A percentile compares a stretch with the other conserved stretches of the same genome.
Conservation (phyloP, 2,888 invertebrate genomes). For the Drosophila engyochracea region DNA sequence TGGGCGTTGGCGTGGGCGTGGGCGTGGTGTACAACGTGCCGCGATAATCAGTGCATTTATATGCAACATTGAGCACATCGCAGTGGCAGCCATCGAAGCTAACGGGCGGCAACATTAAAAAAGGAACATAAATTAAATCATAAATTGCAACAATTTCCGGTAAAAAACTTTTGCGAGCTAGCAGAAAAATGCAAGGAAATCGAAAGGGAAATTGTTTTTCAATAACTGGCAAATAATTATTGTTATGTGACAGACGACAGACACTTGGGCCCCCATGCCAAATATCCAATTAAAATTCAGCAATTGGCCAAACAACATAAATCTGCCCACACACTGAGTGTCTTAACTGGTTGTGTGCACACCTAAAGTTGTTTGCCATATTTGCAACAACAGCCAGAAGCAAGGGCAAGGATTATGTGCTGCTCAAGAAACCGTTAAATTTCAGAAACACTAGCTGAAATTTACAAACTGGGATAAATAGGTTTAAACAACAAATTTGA, state of each 20-base stretch:
- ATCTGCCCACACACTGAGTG: not conserved
- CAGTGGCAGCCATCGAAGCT: slow-evolving; percentile 17
- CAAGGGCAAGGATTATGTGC: not conserved
- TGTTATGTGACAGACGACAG: slow-evolving; percentile 52
- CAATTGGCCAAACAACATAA: slow-evolving; percentile 13
- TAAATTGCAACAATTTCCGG: slow-evolving; percentile 78
- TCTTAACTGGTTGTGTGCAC: not conserved
- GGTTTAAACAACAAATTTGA: not conserved
- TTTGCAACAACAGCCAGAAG: not conserved
- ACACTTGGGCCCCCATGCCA: slow-evolving; percentile 23
- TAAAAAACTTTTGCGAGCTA: slow-evolving; percentile 49
- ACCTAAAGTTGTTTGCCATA: not conserved
- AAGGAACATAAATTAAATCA: slow-evolving; percentile 79
- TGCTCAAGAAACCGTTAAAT: not conserved
- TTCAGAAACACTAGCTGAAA: not conserved
- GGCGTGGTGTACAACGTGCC: slow-evolving; percentile 15
- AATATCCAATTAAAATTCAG: slow-evolving; percentile 62
- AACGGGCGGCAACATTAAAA: slow-evolving; percentile 56
- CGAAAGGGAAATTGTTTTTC: slow-evolving; percentile 79
- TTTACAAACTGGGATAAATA: accelerated
- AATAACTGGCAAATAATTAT: slow-evolving; percentile 76
- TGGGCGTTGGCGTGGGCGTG: slow-evolving; percentile 13
- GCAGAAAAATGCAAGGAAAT: slow-evolving; percentile 68
- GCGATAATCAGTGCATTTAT: slow-evolving; percentile 75
- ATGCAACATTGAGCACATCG: slow-evolving; percentile 62